Evolutionary conservation across 2,888 invertebrate species (phyloP).

Genomic region (Cosmopolites sordidus): DNA sequence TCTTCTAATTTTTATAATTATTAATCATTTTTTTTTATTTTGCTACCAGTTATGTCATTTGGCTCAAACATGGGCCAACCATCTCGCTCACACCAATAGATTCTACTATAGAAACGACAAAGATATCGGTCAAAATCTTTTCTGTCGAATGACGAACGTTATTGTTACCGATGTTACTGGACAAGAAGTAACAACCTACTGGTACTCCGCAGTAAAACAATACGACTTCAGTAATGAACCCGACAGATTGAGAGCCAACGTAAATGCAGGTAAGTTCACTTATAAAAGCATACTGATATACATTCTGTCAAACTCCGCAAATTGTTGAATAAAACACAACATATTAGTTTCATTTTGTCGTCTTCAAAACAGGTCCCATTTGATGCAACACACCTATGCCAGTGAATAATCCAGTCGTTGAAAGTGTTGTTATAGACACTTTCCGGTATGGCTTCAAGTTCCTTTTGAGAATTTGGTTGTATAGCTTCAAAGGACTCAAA

Average conservation of each 20-base stretch:
- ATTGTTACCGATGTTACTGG: constrained; percentile 48
- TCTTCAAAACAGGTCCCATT: too few relatives aligned
- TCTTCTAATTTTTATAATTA: background rate
- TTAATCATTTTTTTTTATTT: constrained; percentile 4
- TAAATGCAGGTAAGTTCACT: constrained; percentile 63
- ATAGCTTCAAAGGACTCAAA: too few relatives aligned
- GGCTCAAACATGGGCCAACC: constrained; percentile 86
- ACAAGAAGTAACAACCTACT: constrained; percentile 75
- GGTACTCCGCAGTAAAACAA: constrained; percentile 75
- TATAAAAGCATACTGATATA: too few relatives aligned
- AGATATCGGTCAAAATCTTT: constrained; percentile 76
- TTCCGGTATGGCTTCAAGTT: too few relatives aligned
- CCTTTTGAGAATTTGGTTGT: too few relatives aligned
- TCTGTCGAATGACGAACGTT: constrained; percentile 49
- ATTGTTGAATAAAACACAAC: too few relatives aligned
- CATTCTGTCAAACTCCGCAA: too few relatives aligned
- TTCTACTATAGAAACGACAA: constrained; percentile 74
- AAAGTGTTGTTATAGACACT: too few relatives aligned
- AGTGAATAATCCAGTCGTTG: too few relatives aligned
- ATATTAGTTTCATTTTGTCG: too few relatives aligned
- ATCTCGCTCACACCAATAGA: constrained; percentile 74
- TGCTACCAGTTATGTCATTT: constrained; percentile 66
- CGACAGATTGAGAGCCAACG: constrained; percentile 70
- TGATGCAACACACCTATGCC: too few relatives aligned
- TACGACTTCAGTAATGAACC: constrained; percentile 71